A percentile compares a stretch with the other conserved stretches of the same genome.
phyloP scores from a whole-genome alignment of 1,140 invertebrate species.

The Calliopsis andreniformis region DNA sequence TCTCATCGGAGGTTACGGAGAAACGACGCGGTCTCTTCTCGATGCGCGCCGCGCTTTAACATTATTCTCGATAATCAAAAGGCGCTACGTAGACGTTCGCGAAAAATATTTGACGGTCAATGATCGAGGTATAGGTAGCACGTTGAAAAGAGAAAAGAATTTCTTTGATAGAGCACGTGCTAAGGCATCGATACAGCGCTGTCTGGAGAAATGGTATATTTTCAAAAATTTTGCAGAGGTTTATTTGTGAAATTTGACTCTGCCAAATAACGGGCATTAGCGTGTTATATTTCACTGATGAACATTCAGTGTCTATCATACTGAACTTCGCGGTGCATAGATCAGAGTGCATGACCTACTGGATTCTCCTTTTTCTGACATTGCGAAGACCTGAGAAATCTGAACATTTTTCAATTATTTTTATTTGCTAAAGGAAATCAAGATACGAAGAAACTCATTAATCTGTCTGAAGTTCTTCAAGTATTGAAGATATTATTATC shows the following conservation, averaged over 20 bases:
- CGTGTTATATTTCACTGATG: too few relatives aligned
- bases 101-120: slow-evolving; percentile 35
- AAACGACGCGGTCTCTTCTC: slow-evolving; percentile 35
- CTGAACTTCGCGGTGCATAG: too few relatives aligned
- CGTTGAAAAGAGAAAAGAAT: not conserved
- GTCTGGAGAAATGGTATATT: not conserved
- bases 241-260: not conserved
- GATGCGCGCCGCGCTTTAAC: slow-evolving; percentile 45
- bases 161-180: not conserved
- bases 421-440: too few relatives aligned
- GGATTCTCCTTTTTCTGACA: too few relatives aligned
- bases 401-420: too few relatives aligned
- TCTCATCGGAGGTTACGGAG: slow-evolving; percentile 29
- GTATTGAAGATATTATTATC: too few relatives aligned
- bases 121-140: slow-evolving; percentile 8
- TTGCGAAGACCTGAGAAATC: too few relatives aligned
- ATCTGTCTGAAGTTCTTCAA: too few relatives aligned
- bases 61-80: slow-evolving; percentile 65
- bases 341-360: too few relatives aligned
- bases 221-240: not conserved
- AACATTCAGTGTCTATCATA: too few relatives aligned
- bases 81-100: slow-evolving; percentile 30
- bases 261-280: not conserved
- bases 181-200: not conserved
- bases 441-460: too few relatives aligned